Conservation (phyloP, 2,888 invertebrate genomes). For the Dynastes grantii region DNA sequence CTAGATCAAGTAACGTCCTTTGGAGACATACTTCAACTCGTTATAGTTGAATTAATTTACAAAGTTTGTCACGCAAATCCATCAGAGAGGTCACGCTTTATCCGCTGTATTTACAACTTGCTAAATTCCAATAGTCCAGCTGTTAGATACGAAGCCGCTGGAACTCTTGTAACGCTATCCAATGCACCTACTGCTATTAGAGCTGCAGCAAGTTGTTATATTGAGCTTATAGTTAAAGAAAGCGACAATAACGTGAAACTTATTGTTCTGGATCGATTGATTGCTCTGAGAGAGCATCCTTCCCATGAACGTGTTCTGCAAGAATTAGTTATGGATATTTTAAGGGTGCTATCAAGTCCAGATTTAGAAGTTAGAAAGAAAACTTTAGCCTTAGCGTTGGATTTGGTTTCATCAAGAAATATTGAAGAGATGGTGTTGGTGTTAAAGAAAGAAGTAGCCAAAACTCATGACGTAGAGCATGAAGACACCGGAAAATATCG, state of each 20-base stretch:
- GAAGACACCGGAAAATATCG: constrained; percentile 97
- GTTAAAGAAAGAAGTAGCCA: constrained; percentile 92
- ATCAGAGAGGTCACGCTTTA: constrained; percentile 95
- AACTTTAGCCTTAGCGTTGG: constrained; percentile 78
- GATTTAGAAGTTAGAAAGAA: constrained; percentile 88
- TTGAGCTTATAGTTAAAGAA: constrained; percentile 99
- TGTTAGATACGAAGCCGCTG: constrained; percentile 98
- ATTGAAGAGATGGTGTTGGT: constrained; percentile 96
- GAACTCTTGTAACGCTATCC: constrained; percentile 97
- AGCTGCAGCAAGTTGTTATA: constrained; percentile 95
- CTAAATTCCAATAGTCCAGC: constrained; percentile 96
- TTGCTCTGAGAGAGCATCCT: constrained; percentile 88
- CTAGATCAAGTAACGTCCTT: constrained; percentile 95
- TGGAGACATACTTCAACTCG: constrained; percentile 97
- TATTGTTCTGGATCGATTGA: constrained; percentile 95
- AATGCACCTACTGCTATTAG: constrained; percentile 95
- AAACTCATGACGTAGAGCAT: constrained; percentile 89
- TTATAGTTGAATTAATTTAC: constrained; percentile 99
- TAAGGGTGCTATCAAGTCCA: constrained; percentile 92
- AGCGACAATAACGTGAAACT: constrained; percentile 99
- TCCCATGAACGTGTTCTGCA: constrained; percentile 89
- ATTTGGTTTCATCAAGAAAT: constrained; percentile 91
- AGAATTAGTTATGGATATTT: constrained; percentile 97
- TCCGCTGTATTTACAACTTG: constrained; percentile 98
- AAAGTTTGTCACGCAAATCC: constrained; percentile 99